Conservation (phyloP, 2,888 invertebrate species). For the Cephus spinipes region DNA sequence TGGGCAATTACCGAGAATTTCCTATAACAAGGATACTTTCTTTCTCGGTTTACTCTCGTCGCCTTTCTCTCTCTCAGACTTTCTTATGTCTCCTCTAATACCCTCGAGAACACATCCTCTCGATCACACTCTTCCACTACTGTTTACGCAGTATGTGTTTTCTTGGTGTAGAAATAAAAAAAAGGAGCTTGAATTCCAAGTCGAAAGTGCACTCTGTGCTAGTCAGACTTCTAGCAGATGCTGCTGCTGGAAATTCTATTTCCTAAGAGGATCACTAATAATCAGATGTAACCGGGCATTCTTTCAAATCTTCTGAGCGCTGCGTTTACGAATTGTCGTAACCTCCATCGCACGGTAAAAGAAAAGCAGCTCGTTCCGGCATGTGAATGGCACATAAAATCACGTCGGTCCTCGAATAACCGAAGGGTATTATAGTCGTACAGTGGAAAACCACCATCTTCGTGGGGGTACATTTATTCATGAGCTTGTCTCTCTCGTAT, state of each 20-base stretch:
- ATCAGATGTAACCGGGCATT: not conserved
- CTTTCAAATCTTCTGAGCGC: not conserved
- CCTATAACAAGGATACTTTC: not conserved
- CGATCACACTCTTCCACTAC: not conserved
- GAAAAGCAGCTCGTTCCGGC: not conserved
- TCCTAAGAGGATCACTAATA: not conserved
- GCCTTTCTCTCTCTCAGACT: not conserved
- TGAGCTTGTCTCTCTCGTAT: slow-evolving; percentile 23
- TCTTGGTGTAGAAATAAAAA: not conserved
- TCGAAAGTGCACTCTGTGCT: not conserved
- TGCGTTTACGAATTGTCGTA: not conserved
- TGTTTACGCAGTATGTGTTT: not conserved
- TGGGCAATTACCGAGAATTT: slow-evolving; percentile 14
- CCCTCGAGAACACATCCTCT: not conserved
- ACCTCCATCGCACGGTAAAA: not conserved
- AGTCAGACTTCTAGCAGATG: not conserved
- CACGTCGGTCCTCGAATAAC: not conserved
- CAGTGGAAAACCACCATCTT: not conserved
- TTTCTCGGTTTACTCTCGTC: not conserved
- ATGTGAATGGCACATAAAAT: not conserved
- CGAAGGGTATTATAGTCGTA: not conserved
- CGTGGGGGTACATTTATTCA: slow-evolving; percentile 35
- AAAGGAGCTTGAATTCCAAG: not conserved
- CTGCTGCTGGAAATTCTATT: not conserved
- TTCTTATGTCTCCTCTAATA: not conserved